These are phyloP conservation scores for Propithecus coquereli DNA, from an alignment of 2,113 vertebrate species.

Conservation along the genomic window DNA sequence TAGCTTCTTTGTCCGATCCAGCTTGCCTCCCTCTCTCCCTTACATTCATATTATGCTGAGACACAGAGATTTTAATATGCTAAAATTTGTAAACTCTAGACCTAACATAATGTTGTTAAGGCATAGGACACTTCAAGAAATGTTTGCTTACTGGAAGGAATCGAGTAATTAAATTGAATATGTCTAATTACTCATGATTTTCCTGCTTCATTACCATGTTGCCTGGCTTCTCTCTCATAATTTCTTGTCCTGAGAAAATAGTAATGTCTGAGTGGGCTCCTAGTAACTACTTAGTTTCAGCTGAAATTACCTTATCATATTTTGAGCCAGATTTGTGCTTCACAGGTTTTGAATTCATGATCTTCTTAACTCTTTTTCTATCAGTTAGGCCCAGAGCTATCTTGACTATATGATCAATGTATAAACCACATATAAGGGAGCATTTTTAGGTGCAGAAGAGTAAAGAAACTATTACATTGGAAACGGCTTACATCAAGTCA, in stretches of 20 bases:
- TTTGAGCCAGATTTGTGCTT: slow-evolving; percentile 5
- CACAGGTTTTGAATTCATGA: slow-evolving; percentile 13
- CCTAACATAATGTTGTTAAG: not conserved
- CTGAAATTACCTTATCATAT: not conserved
- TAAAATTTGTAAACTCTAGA: slow-evolving; percentile 22
- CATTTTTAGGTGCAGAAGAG: not conserved
- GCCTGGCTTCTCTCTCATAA: not conserved
- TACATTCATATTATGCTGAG: not conserved
- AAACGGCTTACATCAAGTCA: not conserved
- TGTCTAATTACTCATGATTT: not conserved
- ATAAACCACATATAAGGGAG: not conserved
- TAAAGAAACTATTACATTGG: not conserved
- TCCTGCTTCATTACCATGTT: not conserved
- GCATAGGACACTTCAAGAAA: not conserved
- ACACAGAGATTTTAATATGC: not conserved
- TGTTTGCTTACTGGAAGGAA: slow-evolving; percentile 13
- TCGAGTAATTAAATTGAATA: not conserved
- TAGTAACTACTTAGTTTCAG: not conserved
- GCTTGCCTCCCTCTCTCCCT: not conserved
- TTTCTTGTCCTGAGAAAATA: not conserved
- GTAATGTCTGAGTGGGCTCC: not conserved
- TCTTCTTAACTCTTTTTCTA: not conserved
- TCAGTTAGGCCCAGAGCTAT: not conserved
- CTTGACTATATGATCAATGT: not conserved
- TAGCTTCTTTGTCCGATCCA: not conserved